A percentile compares a stretch with the other conserved stretches of the same genome.
Evolutionary conservation across 2,888 invertebrate species (phyloP).

Genomic region (Pristionchus entomophagus): DNA sequence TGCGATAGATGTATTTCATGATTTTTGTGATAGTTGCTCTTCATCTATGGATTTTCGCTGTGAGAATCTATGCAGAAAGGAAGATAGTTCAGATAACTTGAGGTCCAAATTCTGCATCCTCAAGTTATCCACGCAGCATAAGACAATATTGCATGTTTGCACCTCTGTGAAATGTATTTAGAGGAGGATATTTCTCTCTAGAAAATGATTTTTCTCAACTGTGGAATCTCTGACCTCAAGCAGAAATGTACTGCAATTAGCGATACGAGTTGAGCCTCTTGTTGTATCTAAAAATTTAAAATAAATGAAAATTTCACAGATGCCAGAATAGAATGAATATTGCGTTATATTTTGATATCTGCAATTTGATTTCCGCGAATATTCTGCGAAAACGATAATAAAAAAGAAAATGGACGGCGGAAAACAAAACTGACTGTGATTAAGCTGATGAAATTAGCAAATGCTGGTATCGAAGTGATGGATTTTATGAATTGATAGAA

Average conservation of each 20-base stretch:
- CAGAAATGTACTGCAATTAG: constrained; percentile 33
- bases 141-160: too few species aligned
- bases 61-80: too few species aligned
- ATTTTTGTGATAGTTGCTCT: too few species aligned
- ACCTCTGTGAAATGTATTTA: too few species aligned
- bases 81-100: too few species aligned
- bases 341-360: not conserved
- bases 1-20: too few species aligned
- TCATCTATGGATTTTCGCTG: too few species aligned
- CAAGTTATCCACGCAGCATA: too few species aligned
- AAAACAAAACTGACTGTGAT: constrained; percentile 2
- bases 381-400: not conserved
- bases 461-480: not conserved
- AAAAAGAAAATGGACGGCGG: not conserved
- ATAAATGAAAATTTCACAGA: not conserved
- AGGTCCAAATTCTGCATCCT: too few species aligned
- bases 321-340: too few species aligned
- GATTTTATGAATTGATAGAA: constrained; percentile 23
- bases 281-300: constrained; percentile 13
- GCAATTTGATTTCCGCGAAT: not conserved
- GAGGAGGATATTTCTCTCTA: too few species aligned
- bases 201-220: too few species aligned
- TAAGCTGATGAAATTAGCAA: not conserved
- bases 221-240: not conserved
- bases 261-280: constrained; percentile 37